phyloP scores from a whole-genome alignment of 37 sponge, comb jelly and placozoan species.

The Aplysina aerophoba region DNA sequence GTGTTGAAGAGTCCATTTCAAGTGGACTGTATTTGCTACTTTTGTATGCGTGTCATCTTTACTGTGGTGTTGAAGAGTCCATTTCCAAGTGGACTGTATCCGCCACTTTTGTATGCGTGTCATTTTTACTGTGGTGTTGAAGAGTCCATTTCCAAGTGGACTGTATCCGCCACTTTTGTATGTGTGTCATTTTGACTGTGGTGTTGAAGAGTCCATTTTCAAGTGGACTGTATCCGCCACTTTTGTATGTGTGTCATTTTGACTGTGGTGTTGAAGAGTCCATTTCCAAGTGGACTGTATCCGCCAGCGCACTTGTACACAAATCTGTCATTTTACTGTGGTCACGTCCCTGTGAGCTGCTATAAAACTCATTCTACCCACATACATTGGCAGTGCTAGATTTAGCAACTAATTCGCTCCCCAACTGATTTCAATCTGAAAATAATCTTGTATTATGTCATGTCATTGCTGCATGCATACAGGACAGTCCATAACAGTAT shows the following conservation, averaged over 20 bases:
- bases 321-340: slow-evolving; percentile 10
- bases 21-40: no score
- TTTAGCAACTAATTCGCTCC: slow-evolving; percentile 11
- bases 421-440: slow-evolving; percentile 11
- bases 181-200: slow-evolving; percentile 2
- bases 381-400: slow-evolving; percentile 6
- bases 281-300: slow-evolving; percentile 11
- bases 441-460: slow-evolving; percentile 10
- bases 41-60: no score
- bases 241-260: slow-evolving; percentile 6
- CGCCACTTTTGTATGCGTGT: no score
- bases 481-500: slow-evolving; percentile 11
- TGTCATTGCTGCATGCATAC: slow-evolving; percentile 11
- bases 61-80: no score
- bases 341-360: slow-evolving; percentile 13
- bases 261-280: slow-evolving; percentile 7
- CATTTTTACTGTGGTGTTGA: no score
- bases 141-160: no score
- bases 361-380: slow-evolving; percentile 10
- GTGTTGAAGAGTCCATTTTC: slow-evolving; percentile 11
- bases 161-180: slow-evolving; percentile 12
- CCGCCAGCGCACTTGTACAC: slow-evolving; percentile 13
- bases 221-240: slow-evolving; percentile 12
- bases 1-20: no score
- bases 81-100: no score